Evolutionary conservation across 2,113 vertebrate species (phyloP), one percentile per base, ranked within the genome.

Genomic region (Proterorhinus semilunaris): DNA sequence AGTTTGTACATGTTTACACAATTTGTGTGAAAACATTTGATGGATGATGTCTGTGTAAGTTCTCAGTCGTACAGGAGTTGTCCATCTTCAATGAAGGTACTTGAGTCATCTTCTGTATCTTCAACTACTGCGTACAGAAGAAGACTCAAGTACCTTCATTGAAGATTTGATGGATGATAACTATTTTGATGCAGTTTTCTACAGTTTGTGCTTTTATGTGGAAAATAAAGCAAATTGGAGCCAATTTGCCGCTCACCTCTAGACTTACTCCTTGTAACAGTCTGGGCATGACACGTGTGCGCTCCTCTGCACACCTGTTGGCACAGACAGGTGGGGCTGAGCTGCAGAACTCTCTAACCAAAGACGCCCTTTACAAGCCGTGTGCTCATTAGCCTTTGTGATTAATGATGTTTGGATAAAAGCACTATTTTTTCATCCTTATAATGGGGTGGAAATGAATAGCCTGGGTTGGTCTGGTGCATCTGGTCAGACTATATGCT

Each of bases 401-500:
- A 89, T 89, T 85, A 86, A 88, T 83, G 71, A 50, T 78, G 83
- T 84, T 86, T 87, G 80, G 74, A 69, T 83, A 80, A 69, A 80
- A 83, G 68, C 66, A 13, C 66, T 83, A 89, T 55, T 84, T 79
- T 59, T 65, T 36, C 27, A 36, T 76, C 81, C 72, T 75, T 69
- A 69, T 77, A 81, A 86, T 82, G 83, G 66, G 69, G 61, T 52
- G 67, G 67, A 68, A 76, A 81, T 86, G 75, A 83, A 81, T 72
- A 71, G 79, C 64, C 52, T 47, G 69, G 48, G 62, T 27, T 43
- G 54, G 66, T 71, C 54, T 49, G 13, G 63, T 69, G 84, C 79
- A 57, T 80, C 78, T 64, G 74, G 71, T 82, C 79, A 80, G 45
- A 81, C 71, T 86, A 90, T 84, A 84, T 87, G 81, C 80, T 75